Conservation (phyloP, 2,113 vertebrate genomes). For the Gavialis gangeticus region DNA sequence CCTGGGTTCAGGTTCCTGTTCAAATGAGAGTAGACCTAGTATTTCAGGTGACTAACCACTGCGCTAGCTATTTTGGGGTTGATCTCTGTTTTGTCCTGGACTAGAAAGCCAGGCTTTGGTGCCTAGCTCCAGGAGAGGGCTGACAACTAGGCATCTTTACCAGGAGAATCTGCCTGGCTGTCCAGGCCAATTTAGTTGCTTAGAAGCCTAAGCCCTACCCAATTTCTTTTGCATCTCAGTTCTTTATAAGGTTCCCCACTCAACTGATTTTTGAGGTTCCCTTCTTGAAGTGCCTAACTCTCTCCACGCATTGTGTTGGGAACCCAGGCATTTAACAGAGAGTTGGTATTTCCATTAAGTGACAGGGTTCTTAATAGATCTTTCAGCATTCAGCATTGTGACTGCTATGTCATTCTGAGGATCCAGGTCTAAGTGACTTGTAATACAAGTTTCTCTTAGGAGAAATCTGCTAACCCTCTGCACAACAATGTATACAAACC, state of each 20-base stretch:
- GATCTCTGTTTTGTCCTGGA: too few species aligned
- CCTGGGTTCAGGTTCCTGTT: too few species aligned
- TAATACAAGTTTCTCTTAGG: not conserved
- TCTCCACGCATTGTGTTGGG: rapidly evolving
- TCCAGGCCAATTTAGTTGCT: not conserved
- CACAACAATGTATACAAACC: not conserved
- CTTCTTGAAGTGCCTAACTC: not conserved
- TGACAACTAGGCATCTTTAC: rapidly evolving
- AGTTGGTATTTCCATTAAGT: not conserved
- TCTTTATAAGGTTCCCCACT: not conserved
- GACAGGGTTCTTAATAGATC: rapidly evolving
- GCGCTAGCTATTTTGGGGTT: too few species aligned
- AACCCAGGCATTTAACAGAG: not conserved
- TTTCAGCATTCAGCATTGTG: too few species aligned
- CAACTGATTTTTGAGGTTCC: not conserved
- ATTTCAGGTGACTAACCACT: too few species aligned
- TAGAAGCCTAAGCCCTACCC: not conserved
- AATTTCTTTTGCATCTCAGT: rapidly evolving
- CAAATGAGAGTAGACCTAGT: too few species aligned
- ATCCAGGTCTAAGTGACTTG: not conserved
- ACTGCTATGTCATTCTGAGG: rapidly evolving
- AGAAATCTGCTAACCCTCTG: not conserved
- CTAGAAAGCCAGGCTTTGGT: not conserved
- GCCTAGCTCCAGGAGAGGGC: not conserved
- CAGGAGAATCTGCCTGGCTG: not conserved